phyloP scores from a whole-genome alignment of 1,140 invertebrate species.

The Venustaconcha ellipsiformis region DNA sequence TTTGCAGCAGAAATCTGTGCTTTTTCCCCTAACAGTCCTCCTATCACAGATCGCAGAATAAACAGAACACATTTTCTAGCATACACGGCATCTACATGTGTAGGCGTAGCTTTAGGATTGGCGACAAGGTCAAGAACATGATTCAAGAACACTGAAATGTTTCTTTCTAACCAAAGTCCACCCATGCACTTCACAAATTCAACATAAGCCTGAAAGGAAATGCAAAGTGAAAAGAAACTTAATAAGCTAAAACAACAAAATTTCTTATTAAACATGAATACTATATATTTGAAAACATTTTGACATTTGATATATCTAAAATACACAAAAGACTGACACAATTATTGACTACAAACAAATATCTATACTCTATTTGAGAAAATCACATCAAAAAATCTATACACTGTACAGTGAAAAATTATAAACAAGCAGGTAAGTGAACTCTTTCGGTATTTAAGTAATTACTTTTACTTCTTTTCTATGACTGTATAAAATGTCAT shows the following conservation, averaged over 20 bases:
- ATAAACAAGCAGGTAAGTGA: too few species aligned
- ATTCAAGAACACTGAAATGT: slow-evolving; percentile 85
- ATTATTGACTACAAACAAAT: too few species aligned
- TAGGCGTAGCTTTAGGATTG: slow-evolving; percentile 89
- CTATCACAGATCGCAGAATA: slow-evolving; percentile 90
- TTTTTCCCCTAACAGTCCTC: slow-evolving; percentile 95
- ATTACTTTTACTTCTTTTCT: too few species aligned
- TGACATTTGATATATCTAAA: too few species aligned
- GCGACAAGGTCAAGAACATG: slow-evolving; percentile 94
- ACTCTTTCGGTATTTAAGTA: too few species aligned
- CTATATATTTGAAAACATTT: too few species aligned
- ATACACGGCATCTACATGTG: slow-evolving; percentile 97
- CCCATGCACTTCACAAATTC: slow-evolving; percentile 93
- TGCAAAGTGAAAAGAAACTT: not conserved
- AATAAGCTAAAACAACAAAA: not conserved
- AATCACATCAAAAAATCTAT: too few species aligned
- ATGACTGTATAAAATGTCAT: too few species aligned
- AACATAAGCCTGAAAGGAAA: slow-evolving; percentile 84
- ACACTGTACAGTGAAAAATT: too few species aligned
- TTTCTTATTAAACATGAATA: too few species aligned
- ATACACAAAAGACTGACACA: too few species aligned
- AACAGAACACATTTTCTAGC: slow-evolving; percentile 98
- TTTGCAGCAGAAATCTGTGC: slow-evolving; percentile 93
- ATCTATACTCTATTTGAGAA: too few species aligned
- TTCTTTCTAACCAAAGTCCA: slow-evolving; percentile 92